Evolutionary conservation across 2,888 invertebrate genomes (phyloP).

Genomic region (Molanna angustata): DNA sequence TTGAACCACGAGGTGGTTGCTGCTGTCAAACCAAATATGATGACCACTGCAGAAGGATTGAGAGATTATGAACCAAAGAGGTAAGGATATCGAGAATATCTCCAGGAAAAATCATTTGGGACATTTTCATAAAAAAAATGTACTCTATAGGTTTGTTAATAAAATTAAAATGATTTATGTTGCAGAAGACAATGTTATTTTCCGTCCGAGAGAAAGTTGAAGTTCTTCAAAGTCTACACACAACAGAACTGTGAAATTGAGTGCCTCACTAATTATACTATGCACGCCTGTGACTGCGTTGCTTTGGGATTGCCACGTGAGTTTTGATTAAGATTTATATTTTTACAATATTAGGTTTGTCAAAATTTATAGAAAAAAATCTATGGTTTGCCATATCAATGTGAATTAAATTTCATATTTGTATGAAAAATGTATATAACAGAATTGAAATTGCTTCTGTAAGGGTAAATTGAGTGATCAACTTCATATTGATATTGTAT

Average conservation of each 20-base stretch:
- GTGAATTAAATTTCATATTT: no score
- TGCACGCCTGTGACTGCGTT: constrained; percentile 62
- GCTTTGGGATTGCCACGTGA: constrained; percentile 68
- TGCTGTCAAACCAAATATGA: constrained; percentile 71
- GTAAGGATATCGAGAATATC: constrained; percentile 45
- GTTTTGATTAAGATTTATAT: constrained; percentile 9
- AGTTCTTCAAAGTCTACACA: constrained; percentile 66
- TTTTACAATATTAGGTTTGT: no score
- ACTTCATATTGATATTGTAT: no score
- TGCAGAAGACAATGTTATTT: constrained; percentile 66
- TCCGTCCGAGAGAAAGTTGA: constrained; percentile 60
- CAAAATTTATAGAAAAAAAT: no score
- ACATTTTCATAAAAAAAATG: no score
- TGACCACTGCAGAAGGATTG: constrained; percentile 67
- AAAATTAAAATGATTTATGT: no score
- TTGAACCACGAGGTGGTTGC: constrained; percentile 69
- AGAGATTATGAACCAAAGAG: constrained; percentile 61
- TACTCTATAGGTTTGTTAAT: no score
- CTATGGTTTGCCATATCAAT: no score
- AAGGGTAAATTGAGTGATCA: no score
- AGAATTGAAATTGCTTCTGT: no score
- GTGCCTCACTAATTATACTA: constrained; percentile 66
- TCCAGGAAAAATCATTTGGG: no score
- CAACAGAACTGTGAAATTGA: constrained; percentile 73
- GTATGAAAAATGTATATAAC: no score